Conservation (phyloP, 2,888 invertebrate species). For the Luperina testacea region DNA sequence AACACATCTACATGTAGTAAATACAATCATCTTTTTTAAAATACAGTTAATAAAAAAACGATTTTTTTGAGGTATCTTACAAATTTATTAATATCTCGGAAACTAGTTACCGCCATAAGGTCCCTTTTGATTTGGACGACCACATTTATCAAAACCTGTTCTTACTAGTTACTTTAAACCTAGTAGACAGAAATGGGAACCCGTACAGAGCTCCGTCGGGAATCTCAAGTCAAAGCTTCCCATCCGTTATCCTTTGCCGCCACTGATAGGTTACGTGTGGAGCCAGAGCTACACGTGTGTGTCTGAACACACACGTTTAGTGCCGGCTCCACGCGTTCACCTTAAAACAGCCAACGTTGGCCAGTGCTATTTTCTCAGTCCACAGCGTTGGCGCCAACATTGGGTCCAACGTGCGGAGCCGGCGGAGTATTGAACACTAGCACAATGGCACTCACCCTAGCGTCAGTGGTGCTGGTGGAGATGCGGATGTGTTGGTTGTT, state of each 20-base stretch:
- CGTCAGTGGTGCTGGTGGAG: conserved; percentile 94
- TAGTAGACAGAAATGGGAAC: not conserved
- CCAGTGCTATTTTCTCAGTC: no score
- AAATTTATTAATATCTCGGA: no score
- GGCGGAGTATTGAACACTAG: not conserved
- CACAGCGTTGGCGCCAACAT: not conserved
- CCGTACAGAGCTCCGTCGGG: not conserved
- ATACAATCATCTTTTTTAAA: no score
- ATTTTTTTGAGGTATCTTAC: no score
- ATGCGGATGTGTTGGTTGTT: conserved; percentile 95
- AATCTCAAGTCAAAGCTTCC: not conserved
- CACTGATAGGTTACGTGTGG: not conserved
- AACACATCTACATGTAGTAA: no score
- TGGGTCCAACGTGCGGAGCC: no score
- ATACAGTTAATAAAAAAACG: no score
- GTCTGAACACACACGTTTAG: not conserved
- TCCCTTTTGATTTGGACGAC: no score
- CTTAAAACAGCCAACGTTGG: not conserved
- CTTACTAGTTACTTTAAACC: not conserved
- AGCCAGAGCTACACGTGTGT: not conserved
- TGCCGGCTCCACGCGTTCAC: not conserved
- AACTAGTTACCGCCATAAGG: no score
- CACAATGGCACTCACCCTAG: conserved; percentile 88
- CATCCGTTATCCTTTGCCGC: not conserved
- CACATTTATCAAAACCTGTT: no score